Evolutionary conservation across 2,797 vertebrate species (phyloP).

Genomic region (Tragopan temminckii): DNA sequence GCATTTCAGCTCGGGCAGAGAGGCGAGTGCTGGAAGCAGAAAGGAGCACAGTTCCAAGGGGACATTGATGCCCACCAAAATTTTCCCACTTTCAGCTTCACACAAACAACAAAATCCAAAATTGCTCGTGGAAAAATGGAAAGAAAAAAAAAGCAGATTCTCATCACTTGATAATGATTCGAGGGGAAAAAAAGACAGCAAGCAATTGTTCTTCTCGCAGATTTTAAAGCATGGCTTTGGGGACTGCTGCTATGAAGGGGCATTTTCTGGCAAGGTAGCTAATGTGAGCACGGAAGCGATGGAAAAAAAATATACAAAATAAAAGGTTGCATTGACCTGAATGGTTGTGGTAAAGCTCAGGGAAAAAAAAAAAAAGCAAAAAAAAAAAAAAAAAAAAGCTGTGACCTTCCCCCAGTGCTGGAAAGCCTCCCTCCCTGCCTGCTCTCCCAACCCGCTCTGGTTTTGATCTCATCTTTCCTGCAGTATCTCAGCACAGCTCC

Average conservation of each 20-base stretch:
- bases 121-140: neutral
- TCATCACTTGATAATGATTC: neutral
- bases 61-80: neutral
- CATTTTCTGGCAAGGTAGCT: neutral
- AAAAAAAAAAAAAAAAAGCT: neutral
- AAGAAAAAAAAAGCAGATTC: neutral
- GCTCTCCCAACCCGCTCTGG: neutral
- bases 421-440: neutral
- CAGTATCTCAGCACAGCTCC: neutral
- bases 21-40: neutral
- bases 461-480: neutral
- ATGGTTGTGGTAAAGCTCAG: neutral
- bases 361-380: too few relatives aligned
- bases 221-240: neutral
- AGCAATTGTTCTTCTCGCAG: neutral
- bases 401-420: neutral
- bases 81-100: neutral
- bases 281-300: rapidly evolving
- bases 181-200: neutral
- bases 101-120: neutral
- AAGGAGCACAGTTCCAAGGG: neutral
- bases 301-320: neutral
- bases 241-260: neutral
- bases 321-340: neutral
- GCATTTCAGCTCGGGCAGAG: neutral